Conservation (phyloP, 2,888 invertebrate genomes). For the Temnothorax unifasciatus region DNA sequence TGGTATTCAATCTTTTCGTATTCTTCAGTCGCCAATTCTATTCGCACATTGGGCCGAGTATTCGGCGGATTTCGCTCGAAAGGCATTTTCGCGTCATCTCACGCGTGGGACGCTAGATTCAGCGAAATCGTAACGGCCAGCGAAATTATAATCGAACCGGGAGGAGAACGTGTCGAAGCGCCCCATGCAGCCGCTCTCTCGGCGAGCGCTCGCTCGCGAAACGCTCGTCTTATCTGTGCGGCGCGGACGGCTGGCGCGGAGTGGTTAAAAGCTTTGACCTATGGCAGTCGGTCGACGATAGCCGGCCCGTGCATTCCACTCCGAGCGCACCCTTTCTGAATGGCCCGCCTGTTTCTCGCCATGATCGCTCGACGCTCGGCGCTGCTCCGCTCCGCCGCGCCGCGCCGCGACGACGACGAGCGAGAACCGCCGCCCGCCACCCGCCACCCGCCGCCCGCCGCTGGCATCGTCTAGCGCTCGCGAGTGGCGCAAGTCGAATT, state of each 20-base stretch:
- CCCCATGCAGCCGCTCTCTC: conserved; percentile 42
- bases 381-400: not conserved
- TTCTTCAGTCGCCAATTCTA: not conserved
- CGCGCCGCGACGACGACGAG: not conserved
- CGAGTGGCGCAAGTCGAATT: conserved; percentile 1
- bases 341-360: conserved; percentile 81
- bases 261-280: conserved; percentile 84
- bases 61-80: not conserved
- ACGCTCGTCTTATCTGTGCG: conserved; percentile 77
- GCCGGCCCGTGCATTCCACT: conserved; percentile 80
- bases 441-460: not conserved
- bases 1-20: no score
- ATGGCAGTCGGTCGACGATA: conserved; percentile 84
- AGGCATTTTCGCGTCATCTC: not conserved
- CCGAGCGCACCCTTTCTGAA: conserved; percentile 78
- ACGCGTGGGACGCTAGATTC: conserved; percentile 2
- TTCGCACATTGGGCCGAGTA: not conserved
- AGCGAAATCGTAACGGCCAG: conserved; percentile 13
- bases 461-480: conserved; percentile 1
- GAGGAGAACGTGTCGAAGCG: not conserved
- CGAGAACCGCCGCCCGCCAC: not conserved
- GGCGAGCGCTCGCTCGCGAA: conserved; percentile 68
- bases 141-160: conserved; percentile 1
- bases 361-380: conserved; percentile 33
- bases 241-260: conserved; percentile 57